phyloP scores from a whole-genome alignment of 2,113 vertebrate genomes.

The Phrynosoma blainvillii region DNA sequence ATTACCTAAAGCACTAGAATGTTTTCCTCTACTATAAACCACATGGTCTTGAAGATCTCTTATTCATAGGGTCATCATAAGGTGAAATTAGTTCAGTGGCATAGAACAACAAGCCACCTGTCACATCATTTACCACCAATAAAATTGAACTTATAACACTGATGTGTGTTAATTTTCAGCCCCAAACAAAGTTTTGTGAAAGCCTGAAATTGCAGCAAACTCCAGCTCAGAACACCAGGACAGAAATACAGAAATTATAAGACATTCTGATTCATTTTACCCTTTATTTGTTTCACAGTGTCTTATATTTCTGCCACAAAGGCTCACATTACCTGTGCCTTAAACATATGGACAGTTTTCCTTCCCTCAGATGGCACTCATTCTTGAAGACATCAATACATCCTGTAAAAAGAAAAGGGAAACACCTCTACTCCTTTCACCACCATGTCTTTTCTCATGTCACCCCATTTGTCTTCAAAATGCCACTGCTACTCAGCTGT shows the following conservation, averaged over 20 bases:
- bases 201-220: too few species aligned
- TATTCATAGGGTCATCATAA: too few species aligned
- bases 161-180: too few species aligned
- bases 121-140: too few species aligned
- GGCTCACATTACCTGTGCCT: background rate
- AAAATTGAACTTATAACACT: too few species aligned
- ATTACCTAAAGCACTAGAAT: too few species aligned
- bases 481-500: background rate
- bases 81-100: too few species aligned
- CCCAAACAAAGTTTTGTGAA: too few species aligned
- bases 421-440: background rate
- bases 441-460: background rate
- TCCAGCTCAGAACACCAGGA: background rate
- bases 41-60: too few species aligned
- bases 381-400: background rate
- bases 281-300: accelerated
- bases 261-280: background rate
- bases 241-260: background rate
- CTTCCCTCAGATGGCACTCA: background rate
- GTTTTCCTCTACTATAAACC: too few species aligned
- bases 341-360: background rate
- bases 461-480: accelerated
- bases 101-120: too few species aligned
- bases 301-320: background rate
- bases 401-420: background rate